A percentile compares a stretch with the other conserved stretches of the same genome.
These are phyloP conservation scores for Dasysyrphus tricinctus DNA, from an alignment of 2,888 invertebrate species.

Conservation along the genomic window DNA sequence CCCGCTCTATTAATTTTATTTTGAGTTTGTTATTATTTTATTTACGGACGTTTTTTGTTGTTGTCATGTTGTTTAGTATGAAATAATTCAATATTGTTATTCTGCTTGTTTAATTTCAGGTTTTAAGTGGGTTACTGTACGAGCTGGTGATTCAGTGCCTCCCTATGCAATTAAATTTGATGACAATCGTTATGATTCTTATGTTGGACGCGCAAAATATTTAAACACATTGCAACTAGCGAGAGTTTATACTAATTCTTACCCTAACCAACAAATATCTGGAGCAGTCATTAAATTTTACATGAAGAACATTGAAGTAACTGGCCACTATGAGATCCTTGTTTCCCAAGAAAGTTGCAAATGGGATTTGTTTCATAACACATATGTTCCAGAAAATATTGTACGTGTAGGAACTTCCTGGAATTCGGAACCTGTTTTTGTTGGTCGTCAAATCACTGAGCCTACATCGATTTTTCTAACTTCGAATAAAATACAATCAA, in stretches of 20 bases:
- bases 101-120: neutral
- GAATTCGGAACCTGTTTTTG: neutral
- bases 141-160: neutral
- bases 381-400: neutral
- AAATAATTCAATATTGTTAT: no score
- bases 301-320: neutral
- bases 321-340: neutral
- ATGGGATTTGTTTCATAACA: neutral
- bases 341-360: neutral
- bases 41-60: no score
- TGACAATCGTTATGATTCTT: neutral
- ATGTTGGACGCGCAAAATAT: neutral
- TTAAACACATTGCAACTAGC: neutral
- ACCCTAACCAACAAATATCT: accelerated
- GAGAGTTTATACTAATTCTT: neutral
- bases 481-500: neutral
- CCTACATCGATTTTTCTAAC: neutral
- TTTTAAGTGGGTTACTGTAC: neutral
- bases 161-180: neutral
- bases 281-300: neutral
- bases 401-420: neutral
- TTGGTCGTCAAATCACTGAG: neutral
- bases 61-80: no score
- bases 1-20: no score
- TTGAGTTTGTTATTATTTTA: no score